phyloP scores from a whole-genome alignment of 1,140 invertebrate species.

The Drosophila carrolli region DNA sequence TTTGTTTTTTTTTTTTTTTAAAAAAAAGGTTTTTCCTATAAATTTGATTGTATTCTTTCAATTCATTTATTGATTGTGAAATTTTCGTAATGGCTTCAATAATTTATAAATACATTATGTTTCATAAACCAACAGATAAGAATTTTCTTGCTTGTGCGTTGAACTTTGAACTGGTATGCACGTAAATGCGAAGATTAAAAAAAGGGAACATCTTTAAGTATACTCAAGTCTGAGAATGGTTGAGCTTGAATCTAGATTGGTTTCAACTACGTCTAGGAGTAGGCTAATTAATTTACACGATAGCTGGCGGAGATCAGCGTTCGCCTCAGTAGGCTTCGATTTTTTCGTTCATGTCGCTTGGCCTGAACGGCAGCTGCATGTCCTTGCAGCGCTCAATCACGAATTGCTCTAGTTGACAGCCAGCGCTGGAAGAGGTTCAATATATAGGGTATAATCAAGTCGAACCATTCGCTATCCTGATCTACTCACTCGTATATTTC shows the following conservation, averaged over 20 bases:
- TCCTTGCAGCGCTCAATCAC: conserved; percentile 91
- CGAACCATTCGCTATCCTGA: background rate
- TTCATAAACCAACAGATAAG: conserved; percentile 21
- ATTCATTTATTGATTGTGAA: conserved; percentile 41
- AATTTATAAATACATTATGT: conserved; percentile 41
- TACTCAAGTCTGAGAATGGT: conserved; percentile 18
- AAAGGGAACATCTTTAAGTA: conserved; percentile 8
- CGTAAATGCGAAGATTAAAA: conserved; percentile 14
- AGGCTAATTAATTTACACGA: conserved; percentile 45
- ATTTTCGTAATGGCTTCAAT: conserved; percentile 27
- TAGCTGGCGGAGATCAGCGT: conserved; percentile 12
- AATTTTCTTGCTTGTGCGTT: conserved; percentile 22
- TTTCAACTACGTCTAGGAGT: conserved; percentile 12
- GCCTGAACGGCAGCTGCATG: conserved; percentile 86
- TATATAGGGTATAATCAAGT: conserved; percentile 13
- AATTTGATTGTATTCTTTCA: background rate
- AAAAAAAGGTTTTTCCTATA: too few relatives aligned
- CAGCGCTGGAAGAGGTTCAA: conserved; percentile 88
- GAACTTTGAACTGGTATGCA: conserved; percentile 21
- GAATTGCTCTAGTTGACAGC: conserved; percentile 89
- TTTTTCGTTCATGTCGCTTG: conserved; percentile 78
- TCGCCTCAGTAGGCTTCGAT: conserved; percentile 35
- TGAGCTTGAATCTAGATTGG: conserved; percentile 20
- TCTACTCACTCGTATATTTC: conserved; percentile 91
- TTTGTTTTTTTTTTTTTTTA: too few relatives aligned